Base-by-base conservation (phyloP, 2,888 invertebrate species). In the Cheilosia urbana region DNA sequence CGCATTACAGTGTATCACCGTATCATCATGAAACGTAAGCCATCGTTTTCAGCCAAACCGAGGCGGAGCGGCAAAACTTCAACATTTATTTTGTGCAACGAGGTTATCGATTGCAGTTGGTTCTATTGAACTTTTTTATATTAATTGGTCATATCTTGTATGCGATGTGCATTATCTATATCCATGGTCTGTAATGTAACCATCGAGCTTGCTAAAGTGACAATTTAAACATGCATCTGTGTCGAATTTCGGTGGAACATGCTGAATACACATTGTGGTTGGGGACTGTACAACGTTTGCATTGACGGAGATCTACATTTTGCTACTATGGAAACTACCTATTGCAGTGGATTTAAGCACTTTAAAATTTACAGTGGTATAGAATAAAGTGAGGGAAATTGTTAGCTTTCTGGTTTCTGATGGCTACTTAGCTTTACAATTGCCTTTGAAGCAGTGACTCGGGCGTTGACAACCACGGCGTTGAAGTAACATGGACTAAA, bases 1-100 rank as follows among this genome's bases (percentile, higher is more conserved):
- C 53, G 53, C 53, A 53, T 53, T 53, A 53, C 7, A 53, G 15
- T 24, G 53, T 53, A 53, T 24, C 53, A 53, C 15, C 24, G 24
- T 53, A 15, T 24, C 53, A 53, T 53, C 53, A 53, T 53, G 17
- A 9, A 47, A 47, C 47, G 47, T 9, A 17, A 47, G n/a, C 47
- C 47, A 3, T 17, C 19, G 47, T 5, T 17, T 2, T 3, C 19
- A 47, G 47, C 17, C 17, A 17, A 47, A 19, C 17, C 17, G 9
- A 47, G 3, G 19, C 27, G 7, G 27, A 6, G 27, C 0, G 7
- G 15, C 2, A 45, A 45, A 45, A n/a, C 19, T 19, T 19, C n/a
- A 47, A 47, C 11, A 47, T 47, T 47, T 9, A 17, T 17, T 47
- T 17, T 15, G 17, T 47, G 47, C 17, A n/a, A 27, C 47, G 47